These are phyloP conservation scores for Phocoena sinus DNA, from an alignment of 2,113 vertebrate genomes.

Conservation along the genomic window DNA sequence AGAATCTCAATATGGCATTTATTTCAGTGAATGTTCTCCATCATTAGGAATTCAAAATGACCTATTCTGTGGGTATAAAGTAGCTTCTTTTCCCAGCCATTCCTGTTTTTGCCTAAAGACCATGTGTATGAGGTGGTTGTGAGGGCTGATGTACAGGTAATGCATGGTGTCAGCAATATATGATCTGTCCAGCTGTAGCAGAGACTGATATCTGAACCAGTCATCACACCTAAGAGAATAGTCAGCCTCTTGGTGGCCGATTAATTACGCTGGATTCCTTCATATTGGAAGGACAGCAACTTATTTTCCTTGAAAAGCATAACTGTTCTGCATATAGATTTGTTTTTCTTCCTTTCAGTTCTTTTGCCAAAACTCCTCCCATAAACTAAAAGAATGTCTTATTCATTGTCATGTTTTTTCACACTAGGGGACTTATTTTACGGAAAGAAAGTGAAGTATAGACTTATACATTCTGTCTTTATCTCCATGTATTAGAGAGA, in stretches of 20 bases:
- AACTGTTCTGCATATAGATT: not conserved
- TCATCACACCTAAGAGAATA: not conserved
- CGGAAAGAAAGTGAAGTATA: not conserved
- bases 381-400: not conserved
- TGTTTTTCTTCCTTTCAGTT: not conserved
- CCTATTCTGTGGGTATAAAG: not conserved
- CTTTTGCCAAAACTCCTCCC: not conserved
- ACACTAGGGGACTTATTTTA: not conserved
- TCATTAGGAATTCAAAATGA: not conserved
- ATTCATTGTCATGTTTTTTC: not conserved
- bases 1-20: rapidly evolving
- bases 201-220: not conserved
- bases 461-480: not conserved
- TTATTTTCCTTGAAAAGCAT: not conserved
- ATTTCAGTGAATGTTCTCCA: not conserved
- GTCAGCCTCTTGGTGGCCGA: not conserved
- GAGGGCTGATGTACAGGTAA: too few relatives aligned
- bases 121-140: rapidly evolving
- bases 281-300: not conserved
- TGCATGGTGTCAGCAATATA: not conserved
- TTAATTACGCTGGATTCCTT: too few relatives aligned
- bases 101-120: not conserved
- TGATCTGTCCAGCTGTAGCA: too few relatives aligned
- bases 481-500: not conserved
- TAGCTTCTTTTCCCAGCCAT: not conserved